These are phyloP conservation scores for Iphiclides podalirius DNA, from an alignment of 2,888 invertebrate species.

Conservation along the genomic window DNA sequence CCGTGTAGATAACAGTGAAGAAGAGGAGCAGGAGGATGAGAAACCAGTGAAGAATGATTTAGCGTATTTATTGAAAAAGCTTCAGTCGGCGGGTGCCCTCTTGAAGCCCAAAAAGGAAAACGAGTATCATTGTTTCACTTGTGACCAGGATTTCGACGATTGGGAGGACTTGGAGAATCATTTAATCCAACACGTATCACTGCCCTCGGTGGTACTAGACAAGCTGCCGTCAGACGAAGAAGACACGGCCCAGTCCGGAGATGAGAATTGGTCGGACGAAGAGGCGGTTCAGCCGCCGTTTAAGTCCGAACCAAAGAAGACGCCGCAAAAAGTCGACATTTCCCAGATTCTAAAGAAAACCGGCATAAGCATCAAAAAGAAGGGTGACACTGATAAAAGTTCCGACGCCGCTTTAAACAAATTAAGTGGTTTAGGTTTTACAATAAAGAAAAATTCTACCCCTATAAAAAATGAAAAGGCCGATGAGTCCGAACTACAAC, in stretches of 20 bases:
- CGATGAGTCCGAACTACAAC: conserved; percentile 34
- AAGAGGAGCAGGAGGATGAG: conserved; percentile 33
- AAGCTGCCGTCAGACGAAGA: conserved; percentile 78
- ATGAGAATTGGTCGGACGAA: conserved; percentile 72
- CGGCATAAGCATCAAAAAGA: conserved; percentile 61
- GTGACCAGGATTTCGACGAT: conserved; percentile 68
- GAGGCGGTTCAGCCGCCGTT: conserved; percentile 48
- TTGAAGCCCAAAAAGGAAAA: conserved; percentile 58
- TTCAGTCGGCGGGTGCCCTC: conserved; percentile 60
- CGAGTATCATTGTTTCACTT: conserved; percentile 67
- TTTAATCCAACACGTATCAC: conserved; percentile 77
- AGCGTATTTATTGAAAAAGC: conserved; percentile 53
- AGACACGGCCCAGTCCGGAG: conserved; percentile 58
- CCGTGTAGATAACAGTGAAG: conserved; percentile 35
- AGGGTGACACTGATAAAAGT: conserved; percentile 42
- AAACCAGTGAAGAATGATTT: conserved; percentile 47
- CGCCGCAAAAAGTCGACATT: conserved; percentile 68
- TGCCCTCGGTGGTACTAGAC: conserved; percentile 72
- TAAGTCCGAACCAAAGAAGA: conserved; percentile 38
- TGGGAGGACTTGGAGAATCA: conserved; percentile 73
- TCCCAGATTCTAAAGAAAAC: conserved; percentile 63
- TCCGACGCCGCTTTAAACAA: conserved; percentile 61
- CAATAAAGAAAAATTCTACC: conserved; percentile 63
- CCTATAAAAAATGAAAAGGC: conserved; percentile 61
- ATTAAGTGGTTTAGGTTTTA: conserved; percentile 68